Evolutionary conservation across 2,113 vertebrate genomes (phyloP).

Genomic region (Ptychochromis oligacanthus): DNA sequence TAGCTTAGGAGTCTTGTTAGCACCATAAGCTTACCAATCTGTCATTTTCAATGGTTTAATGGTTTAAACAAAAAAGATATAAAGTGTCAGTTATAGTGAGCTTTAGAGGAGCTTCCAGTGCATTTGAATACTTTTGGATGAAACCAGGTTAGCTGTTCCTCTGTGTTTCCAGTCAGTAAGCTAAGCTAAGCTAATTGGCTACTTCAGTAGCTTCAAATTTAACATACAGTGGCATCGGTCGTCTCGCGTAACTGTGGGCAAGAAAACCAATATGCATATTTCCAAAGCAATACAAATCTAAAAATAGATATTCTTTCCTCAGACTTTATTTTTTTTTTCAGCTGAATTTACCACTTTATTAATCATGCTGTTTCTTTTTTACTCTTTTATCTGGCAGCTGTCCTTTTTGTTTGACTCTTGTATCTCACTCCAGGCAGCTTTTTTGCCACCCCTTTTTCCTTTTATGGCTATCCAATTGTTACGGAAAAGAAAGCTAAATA

Average conservation of each 20-base stretch:
- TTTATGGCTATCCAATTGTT: slow-evolving; percentile 62
- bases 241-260: neutral
- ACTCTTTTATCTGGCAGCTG: slow-evolving; percentile 21
- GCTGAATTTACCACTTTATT: neutral
- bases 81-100: neutral
- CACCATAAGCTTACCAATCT: neutral
- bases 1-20: neutral
- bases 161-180: neutral
- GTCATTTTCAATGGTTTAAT: neutral
- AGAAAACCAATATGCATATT: neutral
- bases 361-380: slow-evolving; percentile 7
- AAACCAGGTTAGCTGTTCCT: no score
- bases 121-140: neutral
- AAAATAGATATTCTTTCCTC: neutral
- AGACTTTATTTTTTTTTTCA: neutral
- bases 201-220: neutral
- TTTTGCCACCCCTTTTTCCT: slow-evolving; percentile 38
- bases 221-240: neutral
- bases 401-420: slow-evolving; percentile 49
- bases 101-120: neutral
- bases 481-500: slow-evolving; percentile 56
- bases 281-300: neutral
- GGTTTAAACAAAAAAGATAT: neutral
- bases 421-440: slow-evolving; percentile 5
- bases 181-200: neutral